A percentile compares a stretch with the other conserved stretches of the same genome.
phyloP scores from a whole-genome alignment of 2,888 invertebrate genomes.

The Acanthococcus lagerstroemiae region DNA sequence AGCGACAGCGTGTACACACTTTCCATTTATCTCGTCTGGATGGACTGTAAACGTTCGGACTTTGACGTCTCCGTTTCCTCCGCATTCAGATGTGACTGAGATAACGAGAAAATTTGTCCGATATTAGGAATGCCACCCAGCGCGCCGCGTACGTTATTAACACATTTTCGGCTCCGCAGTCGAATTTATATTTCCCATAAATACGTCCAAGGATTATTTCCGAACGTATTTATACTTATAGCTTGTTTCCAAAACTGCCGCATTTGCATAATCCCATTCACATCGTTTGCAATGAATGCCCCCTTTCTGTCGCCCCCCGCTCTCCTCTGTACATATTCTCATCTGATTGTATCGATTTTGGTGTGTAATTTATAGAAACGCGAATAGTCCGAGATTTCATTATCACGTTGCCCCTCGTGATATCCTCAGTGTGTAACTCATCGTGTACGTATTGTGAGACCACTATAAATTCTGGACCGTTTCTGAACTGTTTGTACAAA shows the following conservation, averaged over 20 bases:
- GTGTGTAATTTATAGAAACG: no score
- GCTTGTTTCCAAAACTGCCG: not conserved
- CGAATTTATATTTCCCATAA: not conserved
- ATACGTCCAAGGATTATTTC: not conserved
- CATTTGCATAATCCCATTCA: not conserved
- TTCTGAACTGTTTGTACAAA: no score
- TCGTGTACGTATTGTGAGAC: no score
- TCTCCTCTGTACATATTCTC: no score
- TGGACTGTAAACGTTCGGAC: not conserved
- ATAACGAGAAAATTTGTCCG: not conserved
- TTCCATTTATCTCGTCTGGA: not conserved
- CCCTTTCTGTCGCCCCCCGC: no score
- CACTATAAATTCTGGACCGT: no score
- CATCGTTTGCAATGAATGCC: no score
- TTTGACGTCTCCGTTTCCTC: not conserved
- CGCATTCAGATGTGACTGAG: not conserved
- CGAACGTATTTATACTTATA: no score
- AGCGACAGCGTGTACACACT: not conserved
- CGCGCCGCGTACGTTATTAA: not conserved
- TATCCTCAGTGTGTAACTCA: no score
- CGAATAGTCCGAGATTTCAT: no score
- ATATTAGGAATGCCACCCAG: not conserved
- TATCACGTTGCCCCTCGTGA: no score
- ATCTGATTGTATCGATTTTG: no score
- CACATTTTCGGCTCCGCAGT: not conserved